Evolutionary conservation across 1,140 invertebrate genomes (phyloP), one percentile per base, ranked within the genome.

Genomic region (Campoletis sonorensis): DNA sequence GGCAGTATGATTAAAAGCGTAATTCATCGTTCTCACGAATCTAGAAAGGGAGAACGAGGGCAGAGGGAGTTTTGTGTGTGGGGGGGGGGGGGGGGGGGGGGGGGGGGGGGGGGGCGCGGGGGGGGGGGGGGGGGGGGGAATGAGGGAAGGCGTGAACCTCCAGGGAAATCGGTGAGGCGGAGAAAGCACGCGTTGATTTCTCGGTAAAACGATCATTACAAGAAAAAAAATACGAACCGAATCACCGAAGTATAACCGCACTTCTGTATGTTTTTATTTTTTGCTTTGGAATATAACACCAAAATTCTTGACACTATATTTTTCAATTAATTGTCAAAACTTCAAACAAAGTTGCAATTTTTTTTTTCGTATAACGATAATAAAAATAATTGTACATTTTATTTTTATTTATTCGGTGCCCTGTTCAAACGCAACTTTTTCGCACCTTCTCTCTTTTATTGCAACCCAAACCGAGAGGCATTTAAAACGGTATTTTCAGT

Each of bases 111-210:
- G 21, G 40, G 27, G 18, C 5, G 18, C 5, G 21, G 8, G 37
- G 1, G n/a, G 11, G 4, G 68, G 4, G 33, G 33, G 68, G 11
- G 30, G 30, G 68, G 11, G 30, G 30, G 68, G 27, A n/a, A n/a
- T n/a, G n/a, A n/a, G n/a, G n/a, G n/a, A n/a, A 33, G 68, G 11
- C 18, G 54, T 58, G 4, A 27, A 67, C n/a, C 61, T 33, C 30
- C 37, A 30, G 72, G 49, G 72, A 75, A 54, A 27, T 54, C 45
- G 72, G 45, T 73, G 71, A 51, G 23, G 71, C 71, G 40, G 71
- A 51, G 71, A 73, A 73, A 73, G 71, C 71, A 72, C 70, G 33
- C 71, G 18, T 73, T 73, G 23, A 72, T 23, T 73, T 73, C 71
- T 51, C 45, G 71, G 71, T 73, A 73, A 45, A 49, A 73, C 64